A percentile compares a stretch with the other conserved stretches of the same genome.
phyloP scores from a whole-genome alignment of 2,113 vertebrate genomes.

The Forbesichthys papilliferus region DNA sequence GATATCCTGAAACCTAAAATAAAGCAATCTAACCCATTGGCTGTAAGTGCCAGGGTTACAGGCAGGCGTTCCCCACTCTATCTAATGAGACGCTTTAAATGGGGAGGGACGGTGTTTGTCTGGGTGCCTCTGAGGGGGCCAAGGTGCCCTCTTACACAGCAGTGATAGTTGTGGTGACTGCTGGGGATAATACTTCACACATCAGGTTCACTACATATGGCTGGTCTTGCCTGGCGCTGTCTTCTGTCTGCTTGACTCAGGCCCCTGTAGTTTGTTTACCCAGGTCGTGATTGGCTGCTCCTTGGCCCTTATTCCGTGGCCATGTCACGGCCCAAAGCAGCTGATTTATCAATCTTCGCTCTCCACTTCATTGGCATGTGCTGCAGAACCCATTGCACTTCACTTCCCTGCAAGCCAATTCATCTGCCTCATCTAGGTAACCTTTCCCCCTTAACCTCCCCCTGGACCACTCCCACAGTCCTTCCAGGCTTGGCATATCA shows the following conservation, averaged over 20 bases:
- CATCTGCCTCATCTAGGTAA: constrained; percentile 26
- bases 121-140: constrained; percentile 53
- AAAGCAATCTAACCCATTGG: constrained; percentile 54
- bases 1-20: constrained; percentile 50
- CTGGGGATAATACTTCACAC: constrained; percentile 74
- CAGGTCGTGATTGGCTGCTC: constrained; percentile 44
- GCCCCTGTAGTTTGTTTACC: constrained; percentile 53
- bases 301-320: constrained; percentile 44
- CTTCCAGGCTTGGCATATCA: constrained; percentile 77
- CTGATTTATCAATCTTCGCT: constrained; percentile 23
- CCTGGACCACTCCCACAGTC: constrained; percentile 45
- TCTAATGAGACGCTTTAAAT: constrained; percentile 73
- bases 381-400: constrained; percentile 34
- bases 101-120: constrained; percentile 65
- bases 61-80: constrained; percentile 60
- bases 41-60: constrained; percentile 47
- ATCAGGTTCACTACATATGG: constrained; percentile 73
- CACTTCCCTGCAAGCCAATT: constrained; percentile 26
- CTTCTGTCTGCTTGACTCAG: constrained; percentile 50
- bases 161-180: constrained; percentile 62
- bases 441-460: constrained; percentile 34
- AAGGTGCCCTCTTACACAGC: constrained; percentile 73
- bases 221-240: constrained; percentile 51
- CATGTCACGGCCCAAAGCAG: constrained; percentile 31
- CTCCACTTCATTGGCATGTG: constrained; percentile 43